Percentiles rank a stretch among this genome's conserved stretches.
These are phyloP conservation scores for Anabacerthia variegaticeps DNA, from an alignment of 2,797 vertebrate species.

Conservation along the genomic window DNA sequence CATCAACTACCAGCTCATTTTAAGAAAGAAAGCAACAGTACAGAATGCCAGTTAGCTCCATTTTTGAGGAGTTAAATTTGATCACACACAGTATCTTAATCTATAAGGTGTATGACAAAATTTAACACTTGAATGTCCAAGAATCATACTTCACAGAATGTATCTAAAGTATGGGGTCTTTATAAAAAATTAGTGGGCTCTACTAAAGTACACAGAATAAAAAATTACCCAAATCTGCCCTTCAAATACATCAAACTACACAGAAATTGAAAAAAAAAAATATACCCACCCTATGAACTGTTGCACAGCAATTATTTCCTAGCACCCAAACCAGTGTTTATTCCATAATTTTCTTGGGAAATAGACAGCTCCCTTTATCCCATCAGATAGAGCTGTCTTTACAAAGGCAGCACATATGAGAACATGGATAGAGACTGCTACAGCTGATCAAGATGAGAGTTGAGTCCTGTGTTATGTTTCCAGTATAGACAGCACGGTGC, in stretches of 20 bases:
- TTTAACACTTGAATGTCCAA: background rate
- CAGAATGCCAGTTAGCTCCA: background rate
- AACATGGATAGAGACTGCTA: background rate
- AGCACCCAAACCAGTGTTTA: background rate
- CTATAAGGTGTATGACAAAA: background rate
- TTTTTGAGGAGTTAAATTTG: background rate
- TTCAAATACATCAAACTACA: background rate
- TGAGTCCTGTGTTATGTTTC: background rate
- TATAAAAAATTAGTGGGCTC: background rate
- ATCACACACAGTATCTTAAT: background rate
- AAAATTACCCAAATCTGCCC: background rate
- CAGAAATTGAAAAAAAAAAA: background rate
- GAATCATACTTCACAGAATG: background rate
- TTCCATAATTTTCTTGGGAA: background rate
- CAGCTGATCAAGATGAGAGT: background rate
- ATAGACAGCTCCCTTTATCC: background rate
- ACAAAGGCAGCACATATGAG: background rate
- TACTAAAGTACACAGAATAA: background rate
- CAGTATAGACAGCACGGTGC: fast-evolving
- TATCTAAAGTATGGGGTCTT: background rate
- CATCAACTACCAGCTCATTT: background rate
- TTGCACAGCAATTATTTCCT: background rate
- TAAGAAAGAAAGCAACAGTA: background rate
- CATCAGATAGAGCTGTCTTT: background rate
- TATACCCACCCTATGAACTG: background rate